phyloP scores from a whole-genome alignment of 2,888 invertebrate species.

The Cataglyphis altisquamis region DNA sequence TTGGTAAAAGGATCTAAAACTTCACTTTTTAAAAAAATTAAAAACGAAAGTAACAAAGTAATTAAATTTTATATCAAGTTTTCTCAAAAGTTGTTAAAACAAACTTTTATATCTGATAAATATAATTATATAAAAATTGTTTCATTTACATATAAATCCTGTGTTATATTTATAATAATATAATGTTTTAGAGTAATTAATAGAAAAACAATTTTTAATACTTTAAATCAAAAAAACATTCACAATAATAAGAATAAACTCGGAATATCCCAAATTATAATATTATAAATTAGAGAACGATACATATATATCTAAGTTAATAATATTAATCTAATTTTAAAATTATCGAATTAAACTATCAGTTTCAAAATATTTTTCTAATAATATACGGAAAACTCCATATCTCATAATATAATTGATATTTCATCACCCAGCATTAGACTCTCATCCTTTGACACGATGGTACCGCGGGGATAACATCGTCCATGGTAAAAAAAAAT shows the following conservation, averaged over 20 bases:
- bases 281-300: background rate
- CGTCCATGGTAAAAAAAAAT: slow-evolving; percentile 52
- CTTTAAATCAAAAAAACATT: slow-evolving; percentile 7
- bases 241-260: background rate
- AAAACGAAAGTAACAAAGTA: background rate
- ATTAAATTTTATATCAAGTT: slow-evolving; percentile 10
- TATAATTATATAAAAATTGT: background rate
- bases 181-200: background rate
- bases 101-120: slow-evolving; percentile 8
- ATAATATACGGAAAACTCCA: background rate
- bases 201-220: background rate
- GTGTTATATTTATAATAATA: background rate
- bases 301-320: background rate
- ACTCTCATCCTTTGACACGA: slow-evolving; percentile 14
- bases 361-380: background rate
- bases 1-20: background rate
- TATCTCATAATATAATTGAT: background rate
- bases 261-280: background rate
- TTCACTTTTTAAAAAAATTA: background rate
- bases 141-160: background rate
- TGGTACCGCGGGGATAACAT: background rate
- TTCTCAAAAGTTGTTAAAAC: background rate
- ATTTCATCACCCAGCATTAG: background rate
- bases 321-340: background rate
- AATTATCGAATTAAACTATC: slow-evolving; percentile 13